A percentile compares a stretch with the other conserved stretches of the same genome.
These are phyloP conservation scores for Aelia acuminata DNA, from an alignment of 2,888 invertebrate genomes.

Conservation along the genomic window DNA sequence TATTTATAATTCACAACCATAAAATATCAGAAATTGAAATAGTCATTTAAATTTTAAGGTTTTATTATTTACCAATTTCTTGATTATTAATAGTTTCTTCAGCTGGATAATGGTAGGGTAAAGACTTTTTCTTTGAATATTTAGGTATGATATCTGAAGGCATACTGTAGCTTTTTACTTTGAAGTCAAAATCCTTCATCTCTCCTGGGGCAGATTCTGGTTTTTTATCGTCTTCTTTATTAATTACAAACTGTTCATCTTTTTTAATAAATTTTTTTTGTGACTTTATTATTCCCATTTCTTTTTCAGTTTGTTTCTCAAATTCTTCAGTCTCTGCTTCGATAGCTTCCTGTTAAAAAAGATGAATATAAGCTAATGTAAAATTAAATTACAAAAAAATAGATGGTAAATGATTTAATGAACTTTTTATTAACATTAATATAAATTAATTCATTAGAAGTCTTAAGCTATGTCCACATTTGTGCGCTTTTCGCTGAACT, in stretches of 20 bases:
- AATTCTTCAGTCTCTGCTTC: slow-evolving; percentile 63
- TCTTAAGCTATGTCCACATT: no score
- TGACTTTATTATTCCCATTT: slow-evolving; percentile 68
- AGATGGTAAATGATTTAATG: background rate
- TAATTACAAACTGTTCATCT: slow-evolving; percentile 66
- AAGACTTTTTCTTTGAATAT: background rate
- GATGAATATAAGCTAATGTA: background rate
- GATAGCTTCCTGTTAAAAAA: slow-evolving; percentile 63
- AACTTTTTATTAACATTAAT: no score
- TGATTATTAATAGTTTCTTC: slow-evolving; percentile 10
- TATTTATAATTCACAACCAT: background rate
- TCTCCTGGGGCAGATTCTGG: background rate
- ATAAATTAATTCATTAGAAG: no score
- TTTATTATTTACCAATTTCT: slow-evolving; percentile 11
- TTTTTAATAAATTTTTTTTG: slow-evolving; percentile 68
- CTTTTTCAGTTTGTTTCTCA: slow-evolving; percentile 68
- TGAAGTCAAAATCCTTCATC: slow-evolving; percentile 46
- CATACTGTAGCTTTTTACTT: slow-evolving; percentile 51
- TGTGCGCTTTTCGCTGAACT: no score
- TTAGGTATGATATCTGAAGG: slow-evolving; percentile 44
- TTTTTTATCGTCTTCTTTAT: slow-evolving; percentile 17
- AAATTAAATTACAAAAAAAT: background rate
- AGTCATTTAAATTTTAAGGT: background rate
- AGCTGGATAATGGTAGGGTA: background rate
- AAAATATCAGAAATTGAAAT: background rate